A percentile compares a stretch with the other conserved stretches of the same genome.
phyloP scores from a whole-genome alignment of 2,113 vertebrate genomes.

The Phalacrocorax pelagicus region DNA sequence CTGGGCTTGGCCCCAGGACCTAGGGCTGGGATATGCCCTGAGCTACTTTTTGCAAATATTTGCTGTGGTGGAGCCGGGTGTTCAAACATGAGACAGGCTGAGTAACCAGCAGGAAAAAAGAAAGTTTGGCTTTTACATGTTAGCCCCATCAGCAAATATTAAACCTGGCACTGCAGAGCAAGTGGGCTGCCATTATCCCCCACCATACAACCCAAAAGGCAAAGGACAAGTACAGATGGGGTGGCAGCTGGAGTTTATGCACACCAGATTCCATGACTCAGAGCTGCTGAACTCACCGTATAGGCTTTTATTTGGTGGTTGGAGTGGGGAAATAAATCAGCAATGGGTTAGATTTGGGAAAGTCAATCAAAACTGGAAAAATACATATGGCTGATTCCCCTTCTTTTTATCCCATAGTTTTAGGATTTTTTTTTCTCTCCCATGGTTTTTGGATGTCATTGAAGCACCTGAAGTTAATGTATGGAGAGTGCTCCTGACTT shows the following conservation, averaged over 20 bases:
- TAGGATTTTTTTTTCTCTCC: neutral
- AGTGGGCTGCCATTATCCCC: rapidly evolving
- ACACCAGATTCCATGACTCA: neutral
- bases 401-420: neutral
- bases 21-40: neutral
- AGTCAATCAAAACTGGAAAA: neutral
- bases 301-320: neutral
- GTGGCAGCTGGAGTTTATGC: neutral
- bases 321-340: neutral
- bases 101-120: neutral
- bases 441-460: neutral
- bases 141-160: neutral
- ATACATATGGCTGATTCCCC: neutral
- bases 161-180: rapidly evolving
- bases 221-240: neutral
- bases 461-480: neutral
- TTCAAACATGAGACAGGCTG: neutral
- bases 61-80: neutral
- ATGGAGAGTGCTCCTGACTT: neutral
- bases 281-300: neutral
- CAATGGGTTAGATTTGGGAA: rapidly evolving
- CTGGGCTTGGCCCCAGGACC: neutral
- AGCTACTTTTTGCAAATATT: slow-evolving; percentile 17
- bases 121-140: neutral
- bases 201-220: rapidly evolving